phyloP scores from a whole-genome alignment of 2,113 vertebrate species.

The Tenrec ecaudatus region DNA sequence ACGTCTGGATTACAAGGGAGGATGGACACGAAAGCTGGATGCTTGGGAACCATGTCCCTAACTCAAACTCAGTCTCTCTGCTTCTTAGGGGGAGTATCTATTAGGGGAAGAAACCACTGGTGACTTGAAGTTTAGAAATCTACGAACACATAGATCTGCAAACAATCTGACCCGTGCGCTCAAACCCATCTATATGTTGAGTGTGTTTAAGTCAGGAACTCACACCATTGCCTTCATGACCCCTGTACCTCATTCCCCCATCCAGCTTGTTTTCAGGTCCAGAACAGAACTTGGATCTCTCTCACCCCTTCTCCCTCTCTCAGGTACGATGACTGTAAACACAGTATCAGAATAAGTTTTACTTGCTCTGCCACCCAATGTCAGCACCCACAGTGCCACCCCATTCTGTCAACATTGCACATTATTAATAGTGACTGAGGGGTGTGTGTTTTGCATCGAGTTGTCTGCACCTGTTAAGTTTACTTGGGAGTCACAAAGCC shows the following conservation, averaged over 20 bases:
- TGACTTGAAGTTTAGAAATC: neutral
- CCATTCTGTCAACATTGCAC: conserved; percentile 53
- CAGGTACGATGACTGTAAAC: conserved; percentile 55
- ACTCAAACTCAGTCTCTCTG: neutral
- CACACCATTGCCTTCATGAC: neutral
- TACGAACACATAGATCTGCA: neutral
- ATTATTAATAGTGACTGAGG: conserved; percentile 80
- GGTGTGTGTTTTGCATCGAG: conserved; percentile 70
- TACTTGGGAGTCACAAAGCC: conserved; percentile 58
- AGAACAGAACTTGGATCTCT: neutral
- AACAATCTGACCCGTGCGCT: neutral
- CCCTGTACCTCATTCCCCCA: neutral
- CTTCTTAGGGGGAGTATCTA: neutral
- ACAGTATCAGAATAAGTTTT: conserved; percentile 68
- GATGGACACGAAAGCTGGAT: neutral
- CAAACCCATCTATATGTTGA: neutral
- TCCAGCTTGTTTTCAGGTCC: conserved; percentile 18
- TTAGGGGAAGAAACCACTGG: neutral
- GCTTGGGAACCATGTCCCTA: neutral
- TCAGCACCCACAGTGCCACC: conserved; percentile 27
- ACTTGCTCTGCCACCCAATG: neutral
- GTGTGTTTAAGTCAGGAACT: neutral
- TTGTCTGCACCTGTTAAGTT: conserved; percentile 76
- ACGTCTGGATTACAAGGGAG: neutral
- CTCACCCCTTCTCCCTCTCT: neutral